These are phyloP conservation scores for Eupithecia inturbata DNA, from an alignment of 2,888 invertebrate genomes.

Conservation along the genomic window DNA sequence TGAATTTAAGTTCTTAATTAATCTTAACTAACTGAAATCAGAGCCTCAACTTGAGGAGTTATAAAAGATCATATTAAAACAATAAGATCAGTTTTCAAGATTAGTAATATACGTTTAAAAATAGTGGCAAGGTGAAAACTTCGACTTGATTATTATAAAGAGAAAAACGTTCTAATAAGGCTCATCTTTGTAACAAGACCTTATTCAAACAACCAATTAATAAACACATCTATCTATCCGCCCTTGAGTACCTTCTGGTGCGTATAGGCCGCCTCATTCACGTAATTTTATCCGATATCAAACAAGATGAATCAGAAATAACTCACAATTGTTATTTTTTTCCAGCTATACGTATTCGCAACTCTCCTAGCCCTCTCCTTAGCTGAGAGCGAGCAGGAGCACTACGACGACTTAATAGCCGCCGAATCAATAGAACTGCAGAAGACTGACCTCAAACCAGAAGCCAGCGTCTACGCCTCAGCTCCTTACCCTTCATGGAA, in stretches of 20 bases:
- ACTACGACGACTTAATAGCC: conserved; percentile 63
- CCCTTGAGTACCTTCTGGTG: neutral
- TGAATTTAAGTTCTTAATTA: neutral
- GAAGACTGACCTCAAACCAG: conserved; percentile 54
- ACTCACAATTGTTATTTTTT: conserved; percentile 12
- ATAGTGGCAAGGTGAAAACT: too few species aligned
- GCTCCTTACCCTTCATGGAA: conserved; percentile 54
- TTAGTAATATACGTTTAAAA: too few species aligned
- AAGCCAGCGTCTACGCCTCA: conserved; percentile 59
- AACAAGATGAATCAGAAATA: neutral
- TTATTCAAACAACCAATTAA: neutral
- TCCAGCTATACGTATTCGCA: conserved; percentile 64
- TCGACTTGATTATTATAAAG: neutral
- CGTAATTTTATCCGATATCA: too few species aligned
- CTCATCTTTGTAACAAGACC: neutral
- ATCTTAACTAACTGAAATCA: neutral
- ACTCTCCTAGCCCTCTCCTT: conserved; percentile 66
- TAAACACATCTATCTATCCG: neutral
- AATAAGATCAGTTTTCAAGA: neutral
- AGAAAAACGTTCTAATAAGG: neutral
- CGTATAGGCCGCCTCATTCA: too few species aligned
- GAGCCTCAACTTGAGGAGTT: neutral
- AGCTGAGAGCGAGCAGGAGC: conserved; percentile 57
- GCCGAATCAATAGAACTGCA: conserved; percentile 61
- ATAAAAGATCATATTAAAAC: neutral